phyloP scores from a whole-genome alignment of 1,140 invertebrate species.

The Protaetia brevitarsis region DNA sequence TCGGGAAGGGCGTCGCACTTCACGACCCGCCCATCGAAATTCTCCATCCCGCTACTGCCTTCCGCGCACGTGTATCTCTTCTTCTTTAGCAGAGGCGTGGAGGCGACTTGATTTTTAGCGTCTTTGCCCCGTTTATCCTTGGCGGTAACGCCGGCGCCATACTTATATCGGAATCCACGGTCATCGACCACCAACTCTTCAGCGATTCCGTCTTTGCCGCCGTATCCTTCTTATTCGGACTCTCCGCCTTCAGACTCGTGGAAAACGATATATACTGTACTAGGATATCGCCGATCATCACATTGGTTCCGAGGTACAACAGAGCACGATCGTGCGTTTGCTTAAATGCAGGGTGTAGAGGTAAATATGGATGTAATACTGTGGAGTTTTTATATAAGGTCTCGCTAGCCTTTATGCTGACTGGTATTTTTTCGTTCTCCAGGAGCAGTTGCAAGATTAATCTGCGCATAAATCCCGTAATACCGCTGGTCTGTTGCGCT shows the following conservation, averaged over 20 bases:
- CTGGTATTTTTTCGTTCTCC: constrained; percentile 78
- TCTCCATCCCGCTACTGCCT: constrained; percentile 30
- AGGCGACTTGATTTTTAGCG: constrained; percentile 57
- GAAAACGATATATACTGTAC: constrained; percentile 52
- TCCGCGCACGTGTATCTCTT: constrained; percentile 40
- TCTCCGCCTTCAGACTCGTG: constrained; percentile 32
- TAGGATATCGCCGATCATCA: constrained; percentile 57
- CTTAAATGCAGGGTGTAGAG: constrained; percentile 45
- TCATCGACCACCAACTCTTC: constrained; percentile 47
- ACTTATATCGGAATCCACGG: constrained; percentile 62
- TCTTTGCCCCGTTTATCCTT: constrained; percentile 81
- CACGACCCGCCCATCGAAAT: constrained; percentile 38
- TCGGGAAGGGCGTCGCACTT: constrained; percentile 42
- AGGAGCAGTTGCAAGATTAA: constrained; percentile 80
- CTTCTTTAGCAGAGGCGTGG: constrained; percentile 44
- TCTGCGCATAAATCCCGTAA: constrained; percentile 83
- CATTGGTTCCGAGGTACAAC: constrained; percentile 69
- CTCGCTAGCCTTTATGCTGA: constrained; percentile 51
- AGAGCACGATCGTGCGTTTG: constrained; percentile 60
- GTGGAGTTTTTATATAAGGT: constrained; percentile 44
- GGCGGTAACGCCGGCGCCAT: constrained; percentile 79
- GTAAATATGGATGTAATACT: constrained; percentile 48
- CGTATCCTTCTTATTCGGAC: constrained; percentile 26
- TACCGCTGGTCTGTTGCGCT: constrained; percentile 62
- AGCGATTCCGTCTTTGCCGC: constrained; percentile 27